phyloP scores from a whole-genome alignment of 2,888 invertebrate genomes.

The Caenorhabditis sp. region DNA sequence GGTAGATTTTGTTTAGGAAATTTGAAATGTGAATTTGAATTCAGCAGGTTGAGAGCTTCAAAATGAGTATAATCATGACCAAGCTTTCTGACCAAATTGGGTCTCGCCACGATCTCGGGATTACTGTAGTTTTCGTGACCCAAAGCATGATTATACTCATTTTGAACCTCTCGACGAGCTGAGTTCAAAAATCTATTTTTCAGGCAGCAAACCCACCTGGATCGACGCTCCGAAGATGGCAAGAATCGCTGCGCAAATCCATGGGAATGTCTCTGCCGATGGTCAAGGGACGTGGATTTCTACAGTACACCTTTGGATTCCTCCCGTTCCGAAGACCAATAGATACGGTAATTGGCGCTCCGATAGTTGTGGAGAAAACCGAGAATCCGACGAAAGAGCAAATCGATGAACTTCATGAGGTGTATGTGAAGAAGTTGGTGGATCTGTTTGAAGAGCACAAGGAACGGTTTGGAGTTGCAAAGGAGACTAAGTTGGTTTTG shows the following conservation, averaged over 20 bases:
- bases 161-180: background rate
- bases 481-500: slow-evolving; percentile 31
- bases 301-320: slow-evolving; percentile 91
- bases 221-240: slow-evolving; percentile 70
- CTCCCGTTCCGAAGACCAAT: slow-evolving; percentile 91
- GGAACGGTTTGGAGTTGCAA: slow-evolving; percentile 86
- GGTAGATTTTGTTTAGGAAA: slow-evolving; percentile 1
- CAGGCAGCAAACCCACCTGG: slow-evolving; percentile 71
- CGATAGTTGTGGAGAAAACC: slow-evolving; percentile 89
- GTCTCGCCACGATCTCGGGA: background rate
- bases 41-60: background rate
- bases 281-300: slow-evolving; percentile 88
- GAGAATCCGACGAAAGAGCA: slow-evolving; percentile 89
- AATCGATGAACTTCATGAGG: slow-evolving; percentile 89
- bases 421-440: slow-evolving; percentile 88
- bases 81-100: background rate
- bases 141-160: background rate
- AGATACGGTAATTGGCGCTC: slow-evolving; percentile 92
- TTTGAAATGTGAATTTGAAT: background rate
- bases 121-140: background rate
- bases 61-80: background rate
- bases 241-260: slow-evolving; percentile 74
- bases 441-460: slow-evolving; percentile 92
- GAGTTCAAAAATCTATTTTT: background rate
- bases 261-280: slow-evolving; percentile 84